phyloP scores from a whole-genome alignment of 2,797 vertebrate species.

The Paramormyrops hopkinsi region DNA sequence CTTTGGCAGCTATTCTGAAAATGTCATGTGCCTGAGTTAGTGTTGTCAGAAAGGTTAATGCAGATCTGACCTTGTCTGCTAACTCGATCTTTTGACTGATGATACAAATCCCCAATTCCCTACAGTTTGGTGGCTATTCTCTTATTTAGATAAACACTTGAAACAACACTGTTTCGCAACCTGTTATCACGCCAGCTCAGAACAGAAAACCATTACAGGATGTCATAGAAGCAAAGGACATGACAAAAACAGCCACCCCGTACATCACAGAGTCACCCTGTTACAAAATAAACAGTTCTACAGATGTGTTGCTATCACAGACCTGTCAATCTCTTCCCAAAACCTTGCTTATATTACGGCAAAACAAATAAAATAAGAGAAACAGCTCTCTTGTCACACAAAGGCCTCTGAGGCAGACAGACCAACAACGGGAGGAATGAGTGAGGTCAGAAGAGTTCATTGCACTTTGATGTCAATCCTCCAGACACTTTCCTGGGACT shows the following conservation, averaged over 20 bases:
- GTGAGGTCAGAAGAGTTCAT: constrained; percentile 26
- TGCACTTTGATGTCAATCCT: constrained; percentile 33
- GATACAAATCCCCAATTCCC: not conserved
- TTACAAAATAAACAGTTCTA: not conserved
- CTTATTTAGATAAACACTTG: not conserved
- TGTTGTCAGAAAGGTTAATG: not conserved
- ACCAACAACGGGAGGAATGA: constrained; percentile 23
- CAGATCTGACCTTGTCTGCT: not conserved
- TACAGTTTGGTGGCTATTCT: not conserved
- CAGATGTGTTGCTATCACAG: not conserved
- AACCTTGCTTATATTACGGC: not conserved
- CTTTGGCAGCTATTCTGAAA: not conserved
- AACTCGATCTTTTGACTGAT: not conserved
- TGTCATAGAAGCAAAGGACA: not conserved
- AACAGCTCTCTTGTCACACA: constrained; percentile 4
- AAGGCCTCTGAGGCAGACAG: constrained; percentile 28
- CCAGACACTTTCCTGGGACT: not conserved
- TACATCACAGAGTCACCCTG: constrained; percentile 4
- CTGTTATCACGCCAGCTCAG: constrained; percentile 11
- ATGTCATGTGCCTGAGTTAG: not conserved
- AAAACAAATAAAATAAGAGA: constrained; percentile 8
- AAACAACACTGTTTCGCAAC: not conserved
- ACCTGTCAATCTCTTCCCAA: not conserved
- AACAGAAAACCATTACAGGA: constrained; percentile 15
- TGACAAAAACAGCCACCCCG: not conserved